These are phyloP conservation scores for Schizothorax lantsangensis DNA, from an alignment of 2,797 vertebrate genomes.

Conservation along the genomic window DNA sequence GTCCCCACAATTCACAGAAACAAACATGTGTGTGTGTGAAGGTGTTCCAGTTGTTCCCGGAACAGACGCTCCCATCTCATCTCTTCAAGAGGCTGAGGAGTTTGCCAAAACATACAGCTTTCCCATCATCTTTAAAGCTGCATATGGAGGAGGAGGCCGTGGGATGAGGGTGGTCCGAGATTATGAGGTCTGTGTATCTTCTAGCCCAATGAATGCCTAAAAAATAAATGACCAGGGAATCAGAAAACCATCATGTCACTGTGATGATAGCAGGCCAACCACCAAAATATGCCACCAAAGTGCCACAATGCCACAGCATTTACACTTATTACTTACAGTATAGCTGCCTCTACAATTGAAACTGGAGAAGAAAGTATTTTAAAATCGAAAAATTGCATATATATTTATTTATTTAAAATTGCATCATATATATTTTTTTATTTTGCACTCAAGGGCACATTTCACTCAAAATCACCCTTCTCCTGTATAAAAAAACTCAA, in stretches of 20 bases:
- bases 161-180: conserved; percentile 92
- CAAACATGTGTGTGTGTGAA: conserved; percentile 54
- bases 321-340: not conserved
- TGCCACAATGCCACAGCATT: not conserved
- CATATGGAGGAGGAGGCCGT: conserved; percentile 90
- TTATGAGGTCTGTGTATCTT: conserved; percentile 79
- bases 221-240: not conserved
- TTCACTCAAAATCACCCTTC: not conserved
- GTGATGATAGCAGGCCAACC: not conserved
- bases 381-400: not conserved
- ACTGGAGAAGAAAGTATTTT: not conserved
- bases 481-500: not conserved
- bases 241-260: not conserved
- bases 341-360: not conserved
- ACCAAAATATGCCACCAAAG: not conserved
- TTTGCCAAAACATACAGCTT: conserved; percentile 88
- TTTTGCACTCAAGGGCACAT: not conserved
- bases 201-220: not conserved
- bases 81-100: conserved; percentile 82
- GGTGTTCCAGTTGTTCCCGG: conserved; percentile 92
- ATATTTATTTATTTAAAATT: no score
- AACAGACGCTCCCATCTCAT: conserved; percentile 82
- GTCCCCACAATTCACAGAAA: no score
- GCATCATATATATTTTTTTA: no score
- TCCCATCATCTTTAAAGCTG: conserved; percentile 95